A percentile compares a stretch with the other conserved stretches of the same genome.
phyloP scores from a whole-genome alignment of 2,888 invertebrate species.

The Perizoma flavofasciatum region DNA sequence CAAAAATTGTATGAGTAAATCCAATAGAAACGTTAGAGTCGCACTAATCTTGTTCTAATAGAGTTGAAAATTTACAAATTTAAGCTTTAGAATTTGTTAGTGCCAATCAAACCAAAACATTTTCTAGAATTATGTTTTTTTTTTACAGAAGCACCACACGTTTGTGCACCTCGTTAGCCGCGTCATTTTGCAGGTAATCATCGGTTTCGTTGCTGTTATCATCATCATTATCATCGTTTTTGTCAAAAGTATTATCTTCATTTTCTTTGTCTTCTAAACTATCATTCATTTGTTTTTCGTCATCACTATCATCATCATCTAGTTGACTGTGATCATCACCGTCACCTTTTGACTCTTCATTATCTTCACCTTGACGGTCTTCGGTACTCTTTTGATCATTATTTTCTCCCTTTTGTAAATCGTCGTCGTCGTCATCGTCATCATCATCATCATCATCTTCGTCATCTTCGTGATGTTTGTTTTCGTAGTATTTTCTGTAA shows the following conservation, averaged over 20 bases:
- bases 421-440: conserved; percentile 47
- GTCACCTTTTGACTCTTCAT: conserved; percentile 37
- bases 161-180: conserved; percentile 55
- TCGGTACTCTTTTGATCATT: conserved; percentile 50
- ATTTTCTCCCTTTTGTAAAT: conserved; percentile 48
- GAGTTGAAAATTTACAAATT: conserved; percentile 38
- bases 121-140: conserved; percentile 35
- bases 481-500: conserved; percentile 47
- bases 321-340: conserved; percentile 41
- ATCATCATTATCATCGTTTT: conserved; percentile 13
- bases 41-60: neutral
- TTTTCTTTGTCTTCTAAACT: conserved; percentile 44
- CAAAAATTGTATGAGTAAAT: conserved; percentile 12
- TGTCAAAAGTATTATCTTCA: conserved; percentile 36
- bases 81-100: conserved; percentile 57
- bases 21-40: conserved; percentile 2
- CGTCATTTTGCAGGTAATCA: conserved; percentile 42
- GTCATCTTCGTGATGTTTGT: conserved; percentile 40
- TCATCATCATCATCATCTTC: conserved; percentile 49
- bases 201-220: conserved; percentile 41
- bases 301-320: conserved; percentile 41
- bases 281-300: conserved; percentile 12
- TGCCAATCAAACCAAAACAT: conserved; percentile 57
- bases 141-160: conserved; percentile 48
- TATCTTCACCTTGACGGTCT: conserved; percentile 43